phyloP scores from a whole-genome alignment of 2,113 vertebrate genomes.

The Cyphotilapia sp. region DNA sequence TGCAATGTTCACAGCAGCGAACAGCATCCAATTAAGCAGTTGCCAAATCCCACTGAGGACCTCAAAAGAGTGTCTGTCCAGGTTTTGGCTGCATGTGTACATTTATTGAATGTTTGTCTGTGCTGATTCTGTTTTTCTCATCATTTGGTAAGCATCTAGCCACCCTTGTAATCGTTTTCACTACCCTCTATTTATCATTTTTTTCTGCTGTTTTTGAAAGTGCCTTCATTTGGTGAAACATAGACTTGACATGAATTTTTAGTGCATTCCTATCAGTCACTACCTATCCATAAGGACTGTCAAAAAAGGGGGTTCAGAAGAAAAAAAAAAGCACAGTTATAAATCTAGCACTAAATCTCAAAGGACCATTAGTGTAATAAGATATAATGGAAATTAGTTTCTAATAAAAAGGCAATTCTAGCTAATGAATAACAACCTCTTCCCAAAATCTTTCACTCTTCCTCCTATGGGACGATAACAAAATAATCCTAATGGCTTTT shows the following conservation, averaged over 20 bases:
- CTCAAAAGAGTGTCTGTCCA: background rate
- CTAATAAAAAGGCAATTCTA: background rate
- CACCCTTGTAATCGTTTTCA: background rate
- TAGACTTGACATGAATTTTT: background rate
- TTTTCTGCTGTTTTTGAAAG: background rate
- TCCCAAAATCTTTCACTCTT: background rate
- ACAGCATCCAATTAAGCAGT: slow-evolving; percentile 46
- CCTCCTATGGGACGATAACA: background rate
- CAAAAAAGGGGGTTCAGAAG: background rate
- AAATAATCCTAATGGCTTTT: background rate
- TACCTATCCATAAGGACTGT: background rate
- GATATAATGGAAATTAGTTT: background rate
- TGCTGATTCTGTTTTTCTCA: background rate
- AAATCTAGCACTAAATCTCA: background rate
- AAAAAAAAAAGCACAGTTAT: background rate
- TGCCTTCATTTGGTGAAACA: background rate
- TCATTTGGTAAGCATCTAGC: background rate
- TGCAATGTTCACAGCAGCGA: slow-evolving; percentile 27
- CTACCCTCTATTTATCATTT: background rate
- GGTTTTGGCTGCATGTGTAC: background rate
- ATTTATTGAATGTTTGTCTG: background rate
- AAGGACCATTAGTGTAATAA: background rate
- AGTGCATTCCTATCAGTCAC: background rate
- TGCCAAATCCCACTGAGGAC: slow-evolving; percentile 34
- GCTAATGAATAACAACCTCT: background rate